Evolutionary conservation across 1,140 invertebrate species (phyloP), one percentile per base, ranked within the genome.

Genomic region (Nautilus pompilius): DNA sequence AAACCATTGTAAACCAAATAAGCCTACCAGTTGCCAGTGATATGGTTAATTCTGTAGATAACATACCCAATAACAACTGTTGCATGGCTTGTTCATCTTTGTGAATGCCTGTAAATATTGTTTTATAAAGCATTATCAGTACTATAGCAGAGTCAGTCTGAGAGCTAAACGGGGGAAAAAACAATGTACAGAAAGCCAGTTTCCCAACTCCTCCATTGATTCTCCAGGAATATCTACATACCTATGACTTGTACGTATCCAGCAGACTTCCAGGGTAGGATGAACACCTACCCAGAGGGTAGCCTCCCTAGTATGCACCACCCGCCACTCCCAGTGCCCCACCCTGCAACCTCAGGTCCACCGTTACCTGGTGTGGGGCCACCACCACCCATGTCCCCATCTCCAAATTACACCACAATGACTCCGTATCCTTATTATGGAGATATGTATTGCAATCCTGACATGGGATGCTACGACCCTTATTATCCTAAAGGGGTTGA

Each of bases 1-100:
- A 46, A n/a, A 46, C 49, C 26, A 53, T 53, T 53, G 49, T 53
- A 4, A 53, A 53, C 22, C n/a, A 24, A 53, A 53, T 53, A 26
- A 53, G 49, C 17, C 49, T 24, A n/a, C n/a, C n/a, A n/a, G 24
- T 17, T 53, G 20, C 24, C 20, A 17, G 24, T 53, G 49, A 53
- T 17, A 28, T 53, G 10, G 8, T 2, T 17, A 28, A 20, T 53
- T 17, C n/a, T 53, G 3, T 6, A 17, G 26, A 20, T 53, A 28
- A 17, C 49, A 53, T 53, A 53, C 49, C 49, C 49, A 53, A 53
- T 53, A 28, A 28, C 26, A 53, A 53, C 20, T 53, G 49, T 53
- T 53, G 49, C 49, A 53, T 53, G 49, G n/a, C n/a, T n/a, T n/a
- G n/a, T n/a, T n/a, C n/a, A n/a, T n/a, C n/a, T n/a, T n/a, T n/a